Evolutionary conservation across 2,888 invertebrate species (phyloP).

Genomic region (Drosophila helvetica): DNA sequence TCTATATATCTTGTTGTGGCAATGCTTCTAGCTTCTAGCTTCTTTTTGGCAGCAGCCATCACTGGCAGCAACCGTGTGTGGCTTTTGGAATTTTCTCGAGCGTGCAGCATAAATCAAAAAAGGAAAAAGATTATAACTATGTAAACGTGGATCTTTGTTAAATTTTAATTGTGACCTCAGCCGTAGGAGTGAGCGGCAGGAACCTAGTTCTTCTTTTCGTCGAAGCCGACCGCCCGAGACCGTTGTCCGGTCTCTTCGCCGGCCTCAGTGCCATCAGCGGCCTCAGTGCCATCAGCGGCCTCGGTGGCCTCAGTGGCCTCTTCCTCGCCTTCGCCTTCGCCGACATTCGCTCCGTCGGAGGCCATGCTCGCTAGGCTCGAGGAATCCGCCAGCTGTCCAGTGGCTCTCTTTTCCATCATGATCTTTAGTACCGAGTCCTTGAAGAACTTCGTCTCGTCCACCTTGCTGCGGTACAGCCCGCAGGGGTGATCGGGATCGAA

Average conservation of each 20-base stretch:
- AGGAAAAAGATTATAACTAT: conserved; percentile 20
- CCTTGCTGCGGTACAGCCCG: conserved; percentile 52
- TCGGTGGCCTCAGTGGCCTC: neutral
- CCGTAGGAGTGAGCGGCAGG: neutral
- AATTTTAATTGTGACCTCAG: conserved; percentile 29
- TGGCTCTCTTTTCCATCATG: conserved; percentile 10
- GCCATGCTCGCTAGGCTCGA: neutral
- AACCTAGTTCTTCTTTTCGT: too few relatives aligned
- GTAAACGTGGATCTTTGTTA: conserved; percentile 57
- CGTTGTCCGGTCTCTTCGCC: too few relatives aligned
- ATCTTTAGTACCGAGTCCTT: conserved; percentile 47
- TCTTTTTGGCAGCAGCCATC: conserved; percentile 10
- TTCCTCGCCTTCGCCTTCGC: neutral
- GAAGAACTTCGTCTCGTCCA: conserved; percentile 52
- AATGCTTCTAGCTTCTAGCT: conserved; percentile 16
- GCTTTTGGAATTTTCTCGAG: conserved; percentile 63
- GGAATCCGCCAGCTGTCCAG: neutral
- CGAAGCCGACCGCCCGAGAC: too few relatives aligned
- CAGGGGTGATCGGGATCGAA: conserved; percentile 60
- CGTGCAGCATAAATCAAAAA: conserved; percentile 70
- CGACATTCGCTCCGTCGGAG: neutral
- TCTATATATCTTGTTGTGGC: conserved; percentile 6
- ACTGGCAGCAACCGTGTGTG: conserved; percentile 1
- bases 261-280: too few relatives aligned
- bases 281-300: too few relatives aligned